Conservation (phyloP, 2,888 invertebrate genomes). For the Lithosia quadra region DNA sequence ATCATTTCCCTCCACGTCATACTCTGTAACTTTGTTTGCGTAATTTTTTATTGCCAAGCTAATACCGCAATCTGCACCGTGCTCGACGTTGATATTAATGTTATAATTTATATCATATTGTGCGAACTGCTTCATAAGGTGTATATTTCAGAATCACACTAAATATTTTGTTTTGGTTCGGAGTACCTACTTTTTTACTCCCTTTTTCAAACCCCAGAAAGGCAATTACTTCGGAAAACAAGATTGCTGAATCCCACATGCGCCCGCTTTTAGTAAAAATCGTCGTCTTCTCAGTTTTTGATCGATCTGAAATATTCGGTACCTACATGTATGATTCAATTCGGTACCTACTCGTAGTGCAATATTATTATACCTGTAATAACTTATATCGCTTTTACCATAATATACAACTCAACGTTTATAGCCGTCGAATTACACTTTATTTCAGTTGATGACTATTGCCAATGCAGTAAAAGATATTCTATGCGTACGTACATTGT, state of each 20-base stretch:
- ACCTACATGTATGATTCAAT: no score
- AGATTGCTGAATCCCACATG: no score
- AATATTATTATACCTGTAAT: neutral
- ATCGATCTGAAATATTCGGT: no score
- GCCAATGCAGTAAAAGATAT: neutral
- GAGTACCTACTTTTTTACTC: neutral
- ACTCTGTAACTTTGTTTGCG: conserved; percentile 33
- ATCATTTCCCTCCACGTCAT: conserved; percentile 31
- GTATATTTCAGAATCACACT: neutral
- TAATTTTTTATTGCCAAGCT: conserved; percentile 33
- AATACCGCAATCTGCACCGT: conserved; percentile 12
- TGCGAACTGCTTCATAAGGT: neutral
- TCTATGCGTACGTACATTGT: neutral
- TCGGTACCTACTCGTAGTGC: neutral
- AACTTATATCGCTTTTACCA: neutral
- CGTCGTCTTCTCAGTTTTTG: no score
- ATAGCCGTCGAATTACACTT: neutral
- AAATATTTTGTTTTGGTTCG: neutral
- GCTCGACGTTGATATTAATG: conserved; percentile 37
- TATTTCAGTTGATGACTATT: neutral
- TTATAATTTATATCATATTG: conserved; percentile 24
- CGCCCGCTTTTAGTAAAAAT: no score
- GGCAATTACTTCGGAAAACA: no score
- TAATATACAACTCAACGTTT: neutral
- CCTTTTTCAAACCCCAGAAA: neutral